Evolutionary conservation across 2,797 vertebrate genomes (phyloP).

Genomic region (Agapornis canus): DNA sequence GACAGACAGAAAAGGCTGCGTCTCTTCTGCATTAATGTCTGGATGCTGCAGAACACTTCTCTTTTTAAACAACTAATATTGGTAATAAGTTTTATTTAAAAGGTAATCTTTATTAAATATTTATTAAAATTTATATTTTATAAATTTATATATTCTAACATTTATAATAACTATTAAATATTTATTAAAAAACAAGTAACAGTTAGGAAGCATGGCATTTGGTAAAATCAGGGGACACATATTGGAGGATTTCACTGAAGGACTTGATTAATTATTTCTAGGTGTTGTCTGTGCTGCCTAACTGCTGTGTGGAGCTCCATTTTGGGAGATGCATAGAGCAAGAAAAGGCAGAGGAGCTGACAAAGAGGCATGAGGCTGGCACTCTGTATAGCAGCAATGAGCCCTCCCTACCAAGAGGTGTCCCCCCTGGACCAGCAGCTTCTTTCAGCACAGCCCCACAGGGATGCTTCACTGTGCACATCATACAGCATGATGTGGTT

Average conservation of each 20-base stretch:
- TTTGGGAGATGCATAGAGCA: background rate
- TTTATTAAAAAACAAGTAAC: background rate
- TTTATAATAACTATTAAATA: background rate
- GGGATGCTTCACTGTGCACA: background rate
- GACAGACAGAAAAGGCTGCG: background rate
- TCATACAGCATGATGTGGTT: background rate
- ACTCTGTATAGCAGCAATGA: fast-evolving
- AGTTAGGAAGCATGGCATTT: background rate
- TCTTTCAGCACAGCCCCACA: background rate
- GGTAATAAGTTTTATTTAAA: background rate
- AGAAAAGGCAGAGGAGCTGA: background rate
- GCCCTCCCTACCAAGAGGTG: background rate
- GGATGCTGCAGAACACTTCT: fast-evolving
- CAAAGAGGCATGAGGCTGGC: background rate
- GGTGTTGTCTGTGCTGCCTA: background rate
- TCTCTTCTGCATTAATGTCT: background rate
- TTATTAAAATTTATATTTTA: background rate
- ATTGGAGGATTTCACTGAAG: background rate
- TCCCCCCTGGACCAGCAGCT: background rate
- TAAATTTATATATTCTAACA: too few species aligned
- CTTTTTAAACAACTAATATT: background rate
- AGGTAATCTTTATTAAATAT: background rate
- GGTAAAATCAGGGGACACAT: background rate
- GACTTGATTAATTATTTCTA: background rate
- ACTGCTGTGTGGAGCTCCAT: background rate